These are phyloP conservation scores for Catharus fuscescens DNA, from an alignment of 2,113 vertebrate species.

Conservation along the genomic window DNA sequence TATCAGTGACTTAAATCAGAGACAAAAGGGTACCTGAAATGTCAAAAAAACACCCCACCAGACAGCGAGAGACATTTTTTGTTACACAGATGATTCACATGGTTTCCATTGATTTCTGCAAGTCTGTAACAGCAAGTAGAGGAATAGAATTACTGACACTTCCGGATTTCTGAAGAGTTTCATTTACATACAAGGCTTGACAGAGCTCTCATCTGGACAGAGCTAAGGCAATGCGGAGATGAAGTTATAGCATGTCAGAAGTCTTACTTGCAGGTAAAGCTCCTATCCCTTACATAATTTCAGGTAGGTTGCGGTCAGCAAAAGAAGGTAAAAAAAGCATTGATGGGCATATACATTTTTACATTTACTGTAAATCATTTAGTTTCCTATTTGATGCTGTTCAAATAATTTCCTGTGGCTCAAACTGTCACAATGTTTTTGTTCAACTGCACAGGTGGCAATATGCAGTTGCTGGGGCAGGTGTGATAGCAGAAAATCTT, in stretches of 20 bases:
- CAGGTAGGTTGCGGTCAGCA: not conserved
- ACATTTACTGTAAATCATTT: not conserved
- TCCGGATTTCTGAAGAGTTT: not conserved
- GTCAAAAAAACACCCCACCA: not conserved
- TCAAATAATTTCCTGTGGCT: not conserved
- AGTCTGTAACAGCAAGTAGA: not conserved
- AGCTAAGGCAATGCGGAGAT: not conserved
- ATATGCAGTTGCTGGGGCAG: fast-evolving
- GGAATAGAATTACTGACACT: not conserved
- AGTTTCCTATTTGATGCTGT: not conserved
- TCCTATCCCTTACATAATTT: not conserved
- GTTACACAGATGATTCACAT: not conserved
- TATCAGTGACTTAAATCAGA: not conserved
- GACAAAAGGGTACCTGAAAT: not conserved
- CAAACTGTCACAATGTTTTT: not conserved
- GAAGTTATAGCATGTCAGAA: not conserved
- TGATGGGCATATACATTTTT: not conserved
- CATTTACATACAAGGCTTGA: not conserved
- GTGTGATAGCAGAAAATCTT: not conserved
- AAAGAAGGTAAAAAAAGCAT: not conserved
- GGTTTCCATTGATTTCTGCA: not conserved
- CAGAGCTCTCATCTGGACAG: not conserved
- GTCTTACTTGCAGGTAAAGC: not conserved
- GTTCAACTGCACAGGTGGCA: not conserved
- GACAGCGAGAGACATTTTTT: not conserved